Evolutionary conservation across 2,797 vertebrate genomes (phyloP).

Genomic region (Caiman crocodilus): DNA sequence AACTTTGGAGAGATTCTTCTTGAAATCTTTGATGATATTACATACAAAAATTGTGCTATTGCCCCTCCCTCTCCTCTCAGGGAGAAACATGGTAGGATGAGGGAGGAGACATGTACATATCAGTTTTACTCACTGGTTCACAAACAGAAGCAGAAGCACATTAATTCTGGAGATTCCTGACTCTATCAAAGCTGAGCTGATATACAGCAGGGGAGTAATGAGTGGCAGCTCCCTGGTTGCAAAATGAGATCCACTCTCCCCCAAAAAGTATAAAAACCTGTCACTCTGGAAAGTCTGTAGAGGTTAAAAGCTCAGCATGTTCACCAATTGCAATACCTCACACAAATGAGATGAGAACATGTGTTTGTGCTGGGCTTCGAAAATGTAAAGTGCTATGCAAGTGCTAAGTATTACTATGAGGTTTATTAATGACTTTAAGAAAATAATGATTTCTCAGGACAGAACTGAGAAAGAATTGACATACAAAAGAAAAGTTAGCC

Average conservation of each 20-base stretch:
- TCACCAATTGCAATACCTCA: background rate
- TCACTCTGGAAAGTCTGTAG: background rate
- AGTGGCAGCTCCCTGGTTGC: background rate
- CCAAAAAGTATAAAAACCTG: background rate
- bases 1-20: background rate
- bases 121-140: background rate
- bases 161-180: background rate
- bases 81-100: background rate
- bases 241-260: background rate
- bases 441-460: slow-evolving; percentile 4
- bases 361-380: slow-evolving; percentile 5
- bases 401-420: background rate
- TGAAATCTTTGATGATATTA: background rate
- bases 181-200: background rate
- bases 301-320: background rate
- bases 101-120: background rate
- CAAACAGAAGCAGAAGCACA: background rate
- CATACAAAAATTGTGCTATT: background rate
- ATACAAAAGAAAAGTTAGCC: slow-evolving; percentile 47
- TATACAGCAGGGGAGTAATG: background rate
- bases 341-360: background rate
- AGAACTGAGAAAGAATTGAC: slow-evolving; percentile 35
- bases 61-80: background rate
- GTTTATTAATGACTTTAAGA: slow-evolving; percentile 14
- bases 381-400: background rate